Conservation (phyloP, 2,113 vertebrate genomes). For the Fulmarus glacialis region DNA sequence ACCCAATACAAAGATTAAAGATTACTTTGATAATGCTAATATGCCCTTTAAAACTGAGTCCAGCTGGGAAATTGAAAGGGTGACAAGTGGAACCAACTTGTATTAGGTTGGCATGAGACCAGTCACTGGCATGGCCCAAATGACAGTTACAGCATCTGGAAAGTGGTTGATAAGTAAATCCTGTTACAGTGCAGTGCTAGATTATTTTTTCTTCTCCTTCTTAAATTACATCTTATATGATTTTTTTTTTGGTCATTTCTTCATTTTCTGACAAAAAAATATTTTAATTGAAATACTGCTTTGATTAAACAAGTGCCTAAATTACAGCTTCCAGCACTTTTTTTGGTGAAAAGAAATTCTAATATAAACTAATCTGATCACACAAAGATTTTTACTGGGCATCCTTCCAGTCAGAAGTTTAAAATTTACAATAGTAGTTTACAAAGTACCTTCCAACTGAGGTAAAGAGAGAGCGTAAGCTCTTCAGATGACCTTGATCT, state of each 20-base stretch:
- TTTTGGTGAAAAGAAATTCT: neutral
- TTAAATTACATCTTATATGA: conserved; percentile 63
- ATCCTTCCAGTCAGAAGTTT: conserved; percentile 3
- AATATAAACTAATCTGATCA: conserved; percentile 31
- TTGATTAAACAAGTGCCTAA: conserved; percentile 50
- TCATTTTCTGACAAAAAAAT: conserved; percentile 44
- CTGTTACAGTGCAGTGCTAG: conserved; percentile 55
- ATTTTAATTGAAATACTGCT: neutral
- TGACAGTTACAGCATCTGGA: conserved; percentile 76
- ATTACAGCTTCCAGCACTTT: conserved; percentile 30
- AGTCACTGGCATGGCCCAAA: conserved; percentile 71
- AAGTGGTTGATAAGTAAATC: conserved; percentile 80
- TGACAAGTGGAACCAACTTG: conserved; percentile 81
- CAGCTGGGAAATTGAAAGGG: conserved; percentile 78
- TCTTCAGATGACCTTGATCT: neutral
- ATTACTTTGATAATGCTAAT: conserved; percentile 80
- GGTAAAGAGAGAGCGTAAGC: neutral
- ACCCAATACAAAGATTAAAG: conserved; percentile 62
- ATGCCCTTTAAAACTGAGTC: conserved; percentile 76
- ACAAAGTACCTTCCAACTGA: neutral
- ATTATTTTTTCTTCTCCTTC: neutral
- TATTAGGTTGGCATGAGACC: conserved; percentile 74
- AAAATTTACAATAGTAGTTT: neutral
- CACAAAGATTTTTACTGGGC: neutral
- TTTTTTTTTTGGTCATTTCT: conserved; percentile 51